Base-by-base conservation (phyloP, 64 coral and sea anemone species). In the Porites lutea region DNA sequence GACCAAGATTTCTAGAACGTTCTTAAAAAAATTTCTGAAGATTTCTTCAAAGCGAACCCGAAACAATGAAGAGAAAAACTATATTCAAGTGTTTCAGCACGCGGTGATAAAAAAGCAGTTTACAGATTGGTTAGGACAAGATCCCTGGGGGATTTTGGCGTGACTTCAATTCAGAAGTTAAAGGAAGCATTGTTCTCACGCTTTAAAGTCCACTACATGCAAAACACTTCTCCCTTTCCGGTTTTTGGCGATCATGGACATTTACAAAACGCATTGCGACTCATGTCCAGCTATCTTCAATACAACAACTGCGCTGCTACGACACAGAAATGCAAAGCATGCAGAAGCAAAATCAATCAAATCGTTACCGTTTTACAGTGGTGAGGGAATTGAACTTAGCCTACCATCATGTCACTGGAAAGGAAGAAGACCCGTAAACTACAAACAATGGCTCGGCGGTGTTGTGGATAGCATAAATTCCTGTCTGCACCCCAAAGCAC, bases 391-490 rank as follows among this genome's bases (percentile, higher is more conserved):
- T 18, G 52, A n/a, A n/a, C 81, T 27, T 12, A 2, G 78, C 13
- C 44, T 77, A 22, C 65, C 61, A 4, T 19, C 67, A 43, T 19
- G 44, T 53, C n/a, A 88, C n/a, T n/a, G 23, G 70, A 52, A 12
- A 66, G 54, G 88, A 37, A 45, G 44, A 52, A 80, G 60, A 37
- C 22, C 60, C 79, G 46, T 10, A 63, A 65, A 21, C 13, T 90
- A 80, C 49, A 90, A 90, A 22, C 74, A 90, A 77, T 90, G 88
- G 88, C 37, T 90, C 43, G 47, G 61, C 52, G 74, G 88, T 8
- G 54, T 90, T 23, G 67, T 54, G 16, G 88, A 79, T 15, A 90
- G 88, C 44, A 80, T 90, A 16, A 90, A 90, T 86, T 90, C 88
- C 13, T 78, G 47, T 16, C 50, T 90, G 15, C 88, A 90, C 53